Base-by-base conservation (phyloP, 2,113 vertebrate species). In the Oreotrochilus melanogaster region DNA sequence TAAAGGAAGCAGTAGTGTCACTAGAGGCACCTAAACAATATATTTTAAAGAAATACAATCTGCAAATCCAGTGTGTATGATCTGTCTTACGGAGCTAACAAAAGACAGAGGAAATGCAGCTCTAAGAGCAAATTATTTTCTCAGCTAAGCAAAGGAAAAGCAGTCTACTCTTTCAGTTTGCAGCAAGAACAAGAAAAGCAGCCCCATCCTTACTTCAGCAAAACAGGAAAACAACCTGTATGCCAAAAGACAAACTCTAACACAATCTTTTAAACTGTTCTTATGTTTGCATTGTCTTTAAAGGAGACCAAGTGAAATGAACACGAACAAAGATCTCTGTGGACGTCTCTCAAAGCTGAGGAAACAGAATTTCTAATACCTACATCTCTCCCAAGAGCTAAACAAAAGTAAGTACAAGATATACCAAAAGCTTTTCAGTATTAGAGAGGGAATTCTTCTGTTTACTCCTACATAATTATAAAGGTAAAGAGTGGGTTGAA, bases 21-120 rank as follows among this genome's bases (percentile, higher is more conserved):
- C 76, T 9, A 84, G 42, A 93, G 31, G 45, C 37, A 85, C 42
- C 28, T 62, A 64, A 89, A 83, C 13, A 67, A 90, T 10, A 7
- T 42, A 73, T 87, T 86, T 92, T 47, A 70, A 74, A 91, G 65
- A 91, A 97, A 95, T 42, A n/a, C 19, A 45, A 28, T 61, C 74
- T 80, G 84, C 45, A 93, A 87, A 80, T 84, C 43, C 60, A 88
- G 16, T 18, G 25, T 42, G 69, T 33, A 53, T 31, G 66, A 67
- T 82, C 75, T 70, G 81, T 80, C 90, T 73, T 78, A 47, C 53
- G 57, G 51, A 58, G 65, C 45, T 91, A 78, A 85, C 65, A 70
- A 78, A 25, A 76, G 31, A 72, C 42, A 80, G 53, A 60, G 30
- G 65, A 93, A 93, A 93, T 2, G 4, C 76, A 81, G 60, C 69